These are phyloP conservation scores for Athene cunicularia DNA, from an alignment of 2,113 vertebrate genomes.

Conservation along the genomic window DNA sequence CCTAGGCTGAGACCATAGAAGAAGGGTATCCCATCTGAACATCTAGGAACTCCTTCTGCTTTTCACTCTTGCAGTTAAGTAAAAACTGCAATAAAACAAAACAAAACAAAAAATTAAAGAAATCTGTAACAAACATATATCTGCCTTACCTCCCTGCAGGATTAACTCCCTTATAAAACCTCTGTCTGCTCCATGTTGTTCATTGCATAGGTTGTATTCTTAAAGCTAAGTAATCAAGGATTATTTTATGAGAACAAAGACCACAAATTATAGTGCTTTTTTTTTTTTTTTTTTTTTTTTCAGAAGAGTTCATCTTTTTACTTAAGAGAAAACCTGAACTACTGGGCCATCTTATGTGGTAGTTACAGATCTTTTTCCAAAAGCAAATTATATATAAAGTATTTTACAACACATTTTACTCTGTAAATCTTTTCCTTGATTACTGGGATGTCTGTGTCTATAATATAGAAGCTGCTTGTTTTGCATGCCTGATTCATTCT, in stretches of 20 bases:
- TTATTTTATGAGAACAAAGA: conserved; percentile 17
- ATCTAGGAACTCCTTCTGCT: background rate
- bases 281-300: no score
- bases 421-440: background rate
- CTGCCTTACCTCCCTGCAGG: background rate
- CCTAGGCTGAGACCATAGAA: background rate
- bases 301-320: background rate
- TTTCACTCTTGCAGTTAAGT: background rate
- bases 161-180: background rate
- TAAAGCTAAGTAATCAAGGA: conserved; percentile 3
- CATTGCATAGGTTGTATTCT: background rate
- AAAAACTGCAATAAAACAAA: background rate
- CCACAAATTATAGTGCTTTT: background rate
- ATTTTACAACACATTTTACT: conserved; percentile 2
- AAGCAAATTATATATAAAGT: background rate
- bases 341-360: background rate
- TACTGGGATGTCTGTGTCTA: background rate
- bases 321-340: background rate
- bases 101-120: background rate
- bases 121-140: background rate
- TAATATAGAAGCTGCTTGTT: background rate
- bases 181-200: background rate
- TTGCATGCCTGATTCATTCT: conserved; percentile 19
- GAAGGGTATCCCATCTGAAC: background rate
- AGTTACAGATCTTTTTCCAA: background rate